Evolutionary conservation across 1,140 invertebrate species (phyloP).

Genomic region (Leptinotarsa lineolata): DNA sequence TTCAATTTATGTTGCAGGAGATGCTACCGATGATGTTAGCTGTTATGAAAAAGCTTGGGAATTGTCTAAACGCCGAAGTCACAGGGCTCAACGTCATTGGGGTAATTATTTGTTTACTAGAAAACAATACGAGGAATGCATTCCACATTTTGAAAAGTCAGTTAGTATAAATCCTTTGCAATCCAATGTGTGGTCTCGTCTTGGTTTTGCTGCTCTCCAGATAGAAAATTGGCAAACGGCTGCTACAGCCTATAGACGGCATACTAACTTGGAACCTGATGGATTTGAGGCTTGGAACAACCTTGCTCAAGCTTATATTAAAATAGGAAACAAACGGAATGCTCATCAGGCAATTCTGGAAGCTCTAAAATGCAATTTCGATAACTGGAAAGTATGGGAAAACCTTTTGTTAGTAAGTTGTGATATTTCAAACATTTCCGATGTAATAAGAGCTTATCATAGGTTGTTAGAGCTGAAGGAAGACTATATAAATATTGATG

Average conservation of each 20-base stretch:
- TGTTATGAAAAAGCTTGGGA: constrained; percentile 91
- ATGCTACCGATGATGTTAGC: constrained; percentile 76
- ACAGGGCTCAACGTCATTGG: constrained; percentile 83
- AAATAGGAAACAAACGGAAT: constrained; percentile 81
- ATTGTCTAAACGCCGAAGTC: constrained; percentile 78
- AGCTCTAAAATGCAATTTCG: constrained; percentile 90
- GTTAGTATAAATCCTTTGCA: constrained; percentile 85
- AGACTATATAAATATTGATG: constrained; percentile 77
- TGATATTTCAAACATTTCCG: constrained; percentile 75
- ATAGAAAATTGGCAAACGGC: constrained; percentile 82
- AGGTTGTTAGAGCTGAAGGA: constrained; percentile 82
- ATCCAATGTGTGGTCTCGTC: constrained; percentile 79
- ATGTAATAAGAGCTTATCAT: constrained; percentile 83
- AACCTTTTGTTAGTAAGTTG: constrained; percentile 86
- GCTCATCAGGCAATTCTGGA: constrained; percentile 86
- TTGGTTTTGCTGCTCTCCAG: constrained; percentile 83
- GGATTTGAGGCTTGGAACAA: constrained; percentile 98
- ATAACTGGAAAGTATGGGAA: constrained; percentile 97
- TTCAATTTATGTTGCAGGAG: constrained; percentile 54
- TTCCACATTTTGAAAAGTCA: constrained; percentile 79
- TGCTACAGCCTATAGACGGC: constrained; percentile 82
- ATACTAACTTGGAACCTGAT: constrained; percentile 84
- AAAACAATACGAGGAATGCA: constrained; percentile 76
- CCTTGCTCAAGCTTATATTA: constrained; percentile 89
- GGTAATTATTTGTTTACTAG: constrained; percentile 75